phyloP scores from a whole-genome alignment of 2,797 vertebrate species.

The Mus minutoides region DNA sequence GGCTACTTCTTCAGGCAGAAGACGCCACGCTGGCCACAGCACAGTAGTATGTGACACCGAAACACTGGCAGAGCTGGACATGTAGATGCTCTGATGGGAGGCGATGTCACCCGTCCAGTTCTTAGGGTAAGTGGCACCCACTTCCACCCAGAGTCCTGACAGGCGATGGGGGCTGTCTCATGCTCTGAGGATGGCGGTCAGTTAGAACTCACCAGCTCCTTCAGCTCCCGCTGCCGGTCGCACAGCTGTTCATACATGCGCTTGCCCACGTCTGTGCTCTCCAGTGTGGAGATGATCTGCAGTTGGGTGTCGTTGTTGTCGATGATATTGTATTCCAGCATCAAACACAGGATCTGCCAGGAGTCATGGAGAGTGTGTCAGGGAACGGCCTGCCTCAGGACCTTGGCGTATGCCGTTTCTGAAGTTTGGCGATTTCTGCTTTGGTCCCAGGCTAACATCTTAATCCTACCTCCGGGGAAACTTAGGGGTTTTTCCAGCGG shows the following conservation, averaged over 20 bases:
- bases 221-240: slow-evolving; percentile 97
- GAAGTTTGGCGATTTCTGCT: background rate
- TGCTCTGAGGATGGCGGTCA: background rate
- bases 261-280: slow-evolving; percentile 97
- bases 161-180: background rate
- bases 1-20: background rate
- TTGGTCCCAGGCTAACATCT: background rate
- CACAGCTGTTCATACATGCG: slow-evolving; percentile 99
- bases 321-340: slow-evolving; percentile 99
- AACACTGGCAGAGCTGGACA: background rate
- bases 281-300: slow-evolving; percentile 99
- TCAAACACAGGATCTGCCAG: slow-evolving; percentile 96
- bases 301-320: slow-evolving; percentile 99
- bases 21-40: rapidly evolving
- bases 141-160: background rate
- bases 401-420: background rate
- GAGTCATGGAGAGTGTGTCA: background rate
- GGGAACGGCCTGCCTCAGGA: background rate
- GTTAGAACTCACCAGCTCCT: slow-evolving; percentile 94
- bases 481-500: rapidly evolving
- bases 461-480: background rate
- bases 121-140: too few relatives aligned
- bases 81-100: rapidly evolving
- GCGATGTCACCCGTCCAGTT: rapidly evolving
- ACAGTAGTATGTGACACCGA: background rate